Base-by-base conservation (phyloP, 2,888 invertebrate genomes). In the Physocephala rufipes region DNA sequence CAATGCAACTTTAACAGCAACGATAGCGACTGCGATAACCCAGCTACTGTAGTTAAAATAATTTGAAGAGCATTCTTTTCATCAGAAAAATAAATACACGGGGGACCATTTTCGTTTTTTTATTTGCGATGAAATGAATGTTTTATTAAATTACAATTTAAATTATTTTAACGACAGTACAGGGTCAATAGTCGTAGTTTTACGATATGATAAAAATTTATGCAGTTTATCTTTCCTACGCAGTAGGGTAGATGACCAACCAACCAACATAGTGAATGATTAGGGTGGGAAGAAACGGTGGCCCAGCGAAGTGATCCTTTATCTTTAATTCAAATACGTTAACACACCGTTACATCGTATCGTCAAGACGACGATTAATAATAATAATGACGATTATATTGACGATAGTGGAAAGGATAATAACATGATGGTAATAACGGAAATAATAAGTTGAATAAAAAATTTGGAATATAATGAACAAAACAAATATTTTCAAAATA, bases 131-230 rank as follows among this genome's bases (percentile, higher is more conserved):
- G 73, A 65, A 74, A 75, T 75, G 72, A 72, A 75, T 74, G 75
- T 72, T 75, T 67, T 70, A 72, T 74, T 73, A 72, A 75, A 75
- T 75, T 75, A 74, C 75, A 74, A 72, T 72, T 75, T 69, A 75
- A 70, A 71, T 70, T 68, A 67, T 72, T 73, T 75, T 75, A 75
- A 75, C 73, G 75, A 73, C 75, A 72, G 73, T 74, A 74, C 71
- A 64, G 74, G 75, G 74, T 74, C 74, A 74, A 62, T 71, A 71
- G 70, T 68, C 69, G 68, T 62, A 68, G 68, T 62, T 68, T 68
- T 62, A 68, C 61, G 68, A 68, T 68, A 68, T 68, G 61, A 68
- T 68, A 68, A 68, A 68, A 68, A 68, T 36, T 66, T 66, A 66
- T 66, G 53, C 66, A 43, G 49, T 16, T 13, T 21, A 16, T n/a